These are phyloP conservation scores for Aurelia coerulea DNA, from an alignment of 30 jellyfish, hydroid and myxozoan species.

Conservation along the genomic window DNA sequence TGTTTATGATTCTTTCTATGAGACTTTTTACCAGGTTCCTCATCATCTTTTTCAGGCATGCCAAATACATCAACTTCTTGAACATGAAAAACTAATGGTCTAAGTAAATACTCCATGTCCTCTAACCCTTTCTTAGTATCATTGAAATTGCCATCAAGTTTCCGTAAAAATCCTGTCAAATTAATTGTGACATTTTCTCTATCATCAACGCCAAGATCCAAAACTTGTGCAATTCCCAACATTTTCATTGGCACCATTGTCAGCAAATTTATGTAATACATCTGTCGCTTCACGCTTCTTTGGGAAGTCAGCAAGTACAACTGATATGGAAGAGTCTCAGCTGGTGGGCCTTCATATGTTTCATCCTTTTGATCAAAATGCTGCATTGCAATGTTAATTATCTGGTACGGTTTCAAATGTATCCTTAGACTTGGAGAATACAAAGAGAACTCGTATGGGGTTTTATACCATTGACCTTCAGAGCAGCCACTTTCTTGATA, in stretches of 20 bases:
- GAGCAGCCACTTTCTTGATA: constrained; percentile 51
- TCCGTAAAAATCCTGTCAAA: constrained; percentile 15
- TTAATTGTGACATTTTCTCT: constrained; percentile 62
- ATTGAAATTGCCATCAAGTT: constrained; percentile 30
- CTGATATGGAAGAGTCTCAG: constrained; percentile 35
- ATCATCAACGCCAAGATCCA: constrained; percentile 60
- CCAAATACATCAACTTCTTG: constrained; percentile 50
- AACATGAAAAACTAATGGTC: constrained; percentile 57
- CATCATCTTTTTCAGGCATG: constrained; percentile 49
- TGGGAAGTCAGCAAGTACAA: constrained; percentile 52
- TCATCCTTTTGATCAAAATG: constrained; percentile 42
- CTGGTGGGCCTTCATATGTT: constrained; percentile 50
- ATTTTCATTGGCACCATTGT: constrained; percentile 56
- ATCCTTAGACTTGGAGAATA: constrained; percentile 52
- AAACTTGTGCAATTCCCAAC: constrained; percentile 37
- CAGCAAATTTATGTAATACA: constrained; percentile 40
- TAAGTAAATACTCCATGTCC: constrained; percentile 43
- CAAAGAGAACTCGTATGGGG: constrained; percentile 53
- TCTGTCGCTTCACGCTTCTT: constrained; percentile 67
- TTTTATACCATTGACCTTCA: constrained; percentile 29
- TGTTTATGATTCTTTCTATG: background rate
- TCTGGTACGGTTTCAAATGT: constrained; percentile 39
- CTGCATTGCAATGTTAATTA: constrained; percentile 40
- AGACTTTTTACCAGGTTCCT: constrained; percentile 7
- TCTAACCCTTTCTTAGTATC: constrained; percentile 35